Evolutionary conservation across 2,113 vertebrate species (phyloP).

Genomic region (Oryzias javanicus): DNA sequence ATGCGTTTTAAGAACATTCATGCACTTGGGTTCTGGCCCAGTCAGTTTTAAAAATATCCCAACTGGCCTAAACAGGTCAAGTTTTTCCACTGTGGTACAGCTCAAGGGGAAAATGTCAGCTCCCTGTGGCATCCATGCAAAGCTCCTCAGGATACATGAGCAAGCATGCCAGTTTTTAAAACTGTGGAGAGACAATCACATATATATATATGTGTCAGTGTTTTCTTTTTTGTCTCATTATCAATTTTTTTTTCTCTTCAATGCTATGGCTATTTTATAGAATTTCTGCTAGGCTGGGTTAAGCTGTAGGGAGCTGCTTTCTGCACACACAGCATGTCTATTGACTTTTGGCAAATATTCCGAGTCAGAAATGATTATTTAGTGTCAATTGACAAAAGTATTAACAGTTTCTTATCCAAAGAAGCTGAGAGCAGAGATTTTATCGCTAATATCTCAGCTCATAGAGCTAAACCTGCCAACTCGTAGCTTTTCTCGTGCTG

Average conservation of each 20-base stretch:
- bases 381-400: not conserved
- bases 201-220: too few relatives aligned
- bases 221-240: too few relatives aligned
- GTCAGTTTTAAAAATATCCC: conserved; percentile 31
- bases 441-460: not conserved
- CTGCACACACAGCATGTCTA: too few relatives aligned
- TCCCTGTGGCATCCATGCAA: conserved; percentile 15
- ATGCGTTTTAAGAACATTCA: not conserved
- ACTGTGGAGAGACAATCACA: too few relatives aligned
- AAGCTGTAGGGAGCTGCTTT: too few relatives aligned
- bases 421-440: not conserved
- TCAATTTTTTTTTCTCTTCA: too few relatives aligned
- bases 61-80: conserved; percentile 3
- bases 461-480: not conserved
- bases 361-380: not conserved
- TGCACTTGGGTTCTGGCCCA: conserved; percentile 1
- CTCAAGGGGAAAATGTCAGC: conserved; percentile 24
- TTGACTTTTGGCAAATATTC: not conserved
- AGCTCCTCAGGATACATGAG: not conserved
- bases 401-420: not conserved
- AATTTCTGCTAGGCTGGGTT: too few relatives aligned
- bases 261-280: too few relatives aligned
- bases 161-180: not conserved
- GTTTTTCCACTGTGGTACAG: conserved; percentile 35
- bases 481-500: not conserved